Evolutionary conservation across 2,888 invertebrate species (phyloP).

Genomic region (Dryadula phaetusa): DNA sequence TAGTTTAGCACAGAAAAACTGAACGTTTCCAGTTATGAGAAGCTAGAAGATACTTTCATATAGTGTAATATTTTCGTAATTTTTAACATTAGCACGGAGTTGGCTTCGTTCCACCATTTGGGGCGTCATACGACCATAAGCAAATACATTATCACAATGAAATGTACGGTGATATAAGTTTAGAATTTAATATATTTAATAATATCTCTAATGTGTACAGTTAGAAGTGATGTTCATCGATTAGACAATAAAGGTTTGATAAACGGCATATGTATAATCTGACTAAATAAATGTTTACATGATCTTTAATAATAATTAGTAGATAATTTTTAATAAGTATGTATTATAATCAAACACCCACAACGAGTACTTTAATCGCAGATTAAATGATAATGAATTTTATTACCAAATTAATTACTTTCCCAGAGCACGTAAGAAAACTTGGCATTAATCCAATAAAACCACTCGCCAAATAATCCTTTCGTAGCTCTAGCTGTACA

Average conservation of each 20-base stretch:
- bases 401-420: conserved; percentile 30
- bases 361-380: conserved; percentile 7
- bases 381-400: conserved; percentile 26
- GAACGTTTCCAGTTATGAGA: conserved; percentile 2
- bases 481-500: conserved; percentile 17
- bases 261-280: no score
- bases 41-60: neutral
- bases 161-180: conserved; percentile 6
- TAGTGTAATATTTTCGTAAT: conserved; percentile 36
- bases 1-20: no score
- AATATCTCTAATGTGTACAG: neutral
- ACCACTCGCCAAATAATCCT: conserved; percentile 36
- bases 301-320: no score
- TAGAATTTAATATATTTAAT: neutral
- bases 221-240: neutral
- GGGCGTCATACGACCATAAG: conserved; percentile 29
- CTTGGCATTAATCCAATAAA: conserved; percentile 36
- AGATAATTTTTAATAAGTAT: neutral
- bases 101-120: conserved; percentile 40
- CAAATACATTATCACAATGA: conserved; percentile 28
- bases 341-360: neutral
- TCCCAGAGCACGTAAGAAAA: conserved; percentile 29
- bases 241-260: neutral
- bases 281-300: no score
- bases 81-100: conserved; percentile 38